Conservation (phyloP, 2,113 vertebrate genomes). For the Pimephales promelas region DNA sequence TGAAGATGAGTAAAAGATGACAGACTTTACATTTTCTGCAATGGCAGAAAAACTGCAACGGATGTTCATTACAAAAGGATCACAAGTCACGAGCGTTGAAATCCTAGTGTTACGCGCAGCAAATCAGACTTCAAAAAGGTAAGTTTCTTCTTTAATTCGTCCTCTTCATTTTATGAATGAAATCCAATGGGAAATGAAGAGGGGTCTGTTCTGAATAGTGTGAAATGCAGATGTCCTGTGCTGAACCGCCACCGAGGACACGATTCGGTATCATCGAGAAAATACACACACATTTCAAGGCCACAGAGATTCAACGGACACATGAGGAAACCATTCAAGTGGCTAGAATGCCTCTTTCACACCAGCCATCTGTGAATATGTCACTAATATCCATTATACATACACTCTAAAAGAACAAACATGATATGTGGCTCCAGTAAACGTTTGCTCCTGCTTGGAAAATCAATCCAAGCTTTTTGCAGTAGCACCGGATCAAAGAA, state of each 20-base stretch:
- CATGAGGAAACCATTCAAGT: constrained; percentile 5
- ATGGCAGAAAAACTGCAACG: not conserved
- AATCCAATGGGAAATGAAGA: not conserved
- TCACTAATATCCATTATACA: constrained; percentile 39
- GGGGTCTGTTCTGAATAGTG: not conserved
- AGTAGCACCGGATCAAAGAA: constrained; percentile 28
- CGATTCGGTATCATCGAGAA: constrained; percentile 18
- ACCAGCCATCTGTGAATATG: constrained; percentile 29
- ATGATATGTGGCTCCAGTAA: constrained; percentile 37
- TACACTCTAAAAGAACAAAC: constrained; percentile 21
- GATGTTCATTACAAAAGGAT: not conserved
- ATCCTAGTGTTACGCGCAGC: not conserved
- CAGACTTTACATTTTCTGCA: not conserved
- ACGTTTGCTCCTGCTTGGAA: constrained; percentile 39
- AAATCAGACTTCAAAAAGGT: constrained; percentile 1
- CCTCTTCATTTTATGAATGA: constrained; percentile 21
- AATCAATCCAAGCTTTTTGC: constrained; percentile 45
- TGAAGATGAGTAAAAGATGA: not conserved
- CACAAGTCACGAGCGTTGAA: not conserved
- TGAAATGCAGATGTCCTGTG: constrained; percentile 44
- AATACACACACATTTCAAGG: constrained; percentile 24
- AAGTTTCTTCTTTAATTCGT: not conserved
- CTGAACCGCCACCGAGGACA: constrained; percentile 7
- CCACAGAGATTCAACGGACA: constrained; percentile 23
- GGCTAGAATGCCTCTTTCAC: constrained; percentile 26